These are phyloP conservation scores for Rhopalosiphum nymphaeae DNA, from an alignment of 2,888 invertebrate species.

Conservation along the genomic window DNA sequence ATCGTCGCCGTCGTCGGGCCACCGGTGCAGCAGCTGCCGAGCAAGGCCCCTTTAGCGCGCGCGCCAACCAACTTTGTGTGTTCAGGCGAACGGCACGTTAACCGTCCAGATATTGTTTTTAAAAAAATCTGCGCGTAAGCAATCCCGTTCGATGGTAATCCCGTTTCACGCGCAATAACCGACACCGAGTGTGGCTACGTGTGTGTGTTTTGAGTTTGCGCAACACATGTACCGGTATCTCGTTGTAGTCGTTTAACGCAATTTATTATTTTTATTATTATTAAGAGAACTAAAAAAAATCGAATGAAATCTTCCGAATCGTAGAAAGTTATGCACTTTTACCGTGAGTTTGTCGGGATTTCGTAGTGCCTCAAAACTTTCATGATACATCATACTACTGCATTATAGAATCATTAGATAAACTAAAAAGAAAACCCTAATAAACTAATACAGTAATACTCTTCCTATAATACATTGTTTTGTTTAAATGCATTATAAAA, in stretches of 20 bases:
- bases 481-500: not conserved
- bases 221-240: not conserved
- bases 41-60: not conserved
- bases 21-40: slow-evolving; percentile 1
- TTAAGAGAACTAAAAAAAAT: not conserved
- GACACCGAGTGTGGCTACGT: not conserved
- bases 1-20: not conserved
- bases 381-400: not conserved
- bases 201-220: not conserved
- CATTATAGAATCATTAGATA: not conserved
- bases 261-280: not conserved
- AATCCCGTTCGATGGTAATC: slow-evolving; percentile 1
- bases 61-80: slow-evolving; percentile 14
- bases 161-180: slow-evolving; percentile 36
- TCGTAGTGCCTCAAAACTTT: not conserved
- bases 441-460: not conserved
- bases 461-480: not conserved
- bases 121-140: slow-evolving; percentile 2
- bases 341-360: not conserved
- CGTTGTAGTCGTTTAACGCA: not conserved
- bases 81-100: not conserved
- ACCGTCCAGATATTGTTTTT: slow-evolving; percentile 15
- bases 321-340: not conserved
- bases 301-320: not conserved
- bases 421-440: not conserved